Conservation (phyloP, 2,888 invertebrate genomes). For the Lepidocyrtinus sp. region DNA sequence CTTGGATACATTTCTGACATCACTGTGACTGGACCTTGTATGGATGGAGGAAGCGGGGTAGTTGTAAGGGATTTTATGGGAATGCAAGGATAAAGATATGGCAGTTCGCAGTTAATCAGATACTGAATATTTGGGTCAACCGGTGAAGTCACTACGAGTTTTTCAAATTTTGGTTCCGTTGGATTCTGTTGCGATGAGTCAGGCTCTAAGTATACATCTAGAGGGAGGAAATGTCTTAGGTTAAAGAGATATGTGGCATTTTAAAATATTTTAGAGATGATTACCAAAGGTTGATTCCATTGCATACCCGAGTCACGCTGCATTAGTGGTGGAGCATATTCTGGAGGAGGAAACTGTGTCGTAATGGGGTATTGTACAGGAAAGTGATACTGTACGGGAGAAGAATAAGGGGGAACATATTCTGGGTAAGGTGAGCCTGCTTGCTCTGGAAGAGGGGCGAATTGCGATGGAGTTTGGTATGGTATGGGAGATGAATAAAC, state of each 20-base stretch:
- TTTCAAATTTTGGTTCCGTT: too few relatives aligned
- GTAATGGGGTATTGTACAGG: too few relatives aligned
- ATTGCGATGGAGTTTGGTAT: too few relatives aligned
- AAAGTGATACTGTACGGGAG: too few relatives aligned
- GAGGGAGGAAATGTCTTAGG: background rate
- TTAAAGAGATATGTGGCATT: background rate
- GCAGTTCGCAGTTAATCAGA: constrained; percentile 16
- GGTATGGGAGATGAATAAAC: too few relatives aligned
- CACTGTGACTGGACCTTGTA: background rate
- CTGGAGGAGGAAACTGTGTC: too few relatives aligned
- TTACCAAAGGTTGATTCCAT: background rate
- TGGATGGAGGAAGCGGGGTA: background rate
- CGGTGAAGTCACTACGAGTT: background rate
- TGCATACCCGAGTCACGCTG: too few relatives aligned
- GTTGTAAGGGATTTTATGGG: background rate
- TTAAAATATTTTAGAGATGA: background rate
- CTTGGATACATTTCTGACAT: background rate
- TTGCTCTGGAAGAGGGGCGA: too few relatives aligned
- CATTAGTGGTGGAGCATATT: too few relatives aligned
- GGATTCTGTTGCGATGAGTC: too few relatives aligned
- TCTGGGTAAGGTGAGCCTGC: too few relatives aligned
- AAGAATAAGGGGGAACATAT: too few relatives aligned
- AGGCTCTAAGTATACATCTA: background rate
- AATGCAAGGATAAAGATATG: constrained; percentile 27
- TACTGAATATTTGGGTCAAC: constrained; percentile 15